Evolutionary conservation across 2,888 invertebrate genomes (phyloP).

Genomic region (Drosophila barbarae): DNA sequence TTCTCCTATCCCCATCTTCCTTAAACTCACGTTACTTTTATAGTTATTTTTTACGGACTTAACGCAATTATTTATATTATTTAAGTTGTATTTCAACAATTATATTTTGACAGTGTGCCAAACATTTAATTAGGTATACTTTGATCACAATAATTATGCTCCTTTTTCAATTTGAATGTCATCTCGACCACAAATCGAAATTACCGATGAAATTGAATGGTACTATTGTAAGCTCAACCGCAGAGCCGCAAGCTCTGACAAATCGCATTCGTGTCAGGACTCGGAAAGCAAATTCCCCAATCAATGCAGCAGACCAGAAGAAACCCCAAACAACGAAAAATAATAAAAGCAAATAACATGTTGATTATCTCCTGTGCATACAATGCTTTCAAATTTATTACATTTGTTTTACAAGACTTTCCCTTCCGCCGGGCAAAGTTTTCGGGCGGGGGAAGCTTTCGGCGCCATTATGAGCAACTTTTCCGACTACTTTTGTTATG

Average conservation of each 20-base stretch:
- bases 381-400: constrained; percentile 68
- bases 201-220: constrained; percentile 44
- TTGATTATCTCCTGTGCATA: constrained; percentile 58
- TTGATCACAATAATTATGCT: not conserved
- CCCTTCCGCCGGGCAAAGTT: constrained; percentile 5
- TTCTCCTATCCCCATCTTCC: too few relatives aligned
- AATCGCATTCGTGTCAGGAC: constrained; percentile 36
- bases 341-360: constrained; percentile 23
- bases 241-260: constrained; percentile 18
- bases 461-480: constrained; percentile 51
- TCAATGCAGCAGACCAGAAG: constrained; percentile 14
- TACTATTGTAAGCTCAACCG: constrained; percentile 12
- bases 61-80: too few relatives aligned
- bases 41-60: too few relatives aligned
- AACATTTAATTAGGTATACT: not conserved
- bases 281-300: constrained; percentile 12
- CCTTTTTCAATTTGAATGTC: not conserved
- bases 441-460: constrained; percentile 10
- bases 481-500: constrained; percentile 51
- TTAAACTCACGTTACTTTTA: too few relatives aligned
- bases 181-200: constrained; percentile 29
- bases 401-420: constrained; percentile 58
- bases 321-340: constrained; percentile 11
- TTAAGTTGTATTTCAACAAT: too few relatives aligned
- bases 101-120: not conserved